Evolutionary conservation across 2,888 invertebrate species (phyloP), one percentile per base, ranked within the genome.

Genomic region (Eupithecia pulchellata): DNA sequence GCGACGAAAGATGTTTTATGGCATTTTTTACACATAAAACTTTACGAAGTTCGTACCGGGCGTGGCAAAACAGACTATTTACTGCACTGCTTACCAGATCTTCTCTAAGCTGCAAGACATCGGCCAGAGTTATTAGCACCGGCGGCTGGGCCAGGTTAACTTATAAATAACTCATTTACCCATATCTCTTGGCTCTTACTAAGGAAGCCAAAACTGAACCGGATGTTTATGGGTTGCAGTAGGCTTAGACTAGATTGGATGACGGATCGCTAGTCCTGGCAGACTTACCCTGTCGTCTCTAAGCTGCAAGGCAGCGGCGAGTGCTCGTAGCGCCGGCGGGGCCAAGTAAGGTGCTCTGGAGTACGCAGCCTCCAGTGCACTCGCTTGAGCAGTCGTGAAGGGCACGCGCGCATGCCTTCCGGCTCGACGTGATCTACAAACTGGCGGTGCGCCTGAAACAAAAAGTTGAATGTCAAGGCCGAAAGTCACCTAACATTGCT

Each of bases 331-430:
- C 72, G 97, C 96, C 42, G 96, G 95, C 75, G 96, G 96, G 47
- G 96, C 96, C 0, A 97, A 92, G 86, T 97, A 97, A 39, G 96
- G 96, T 29, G 95, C 95, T 39, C 94, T 93, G 39, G 93, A 93
- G 83, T 96, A 97, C 76, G 96, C 96, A 20, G 95, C 95, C 89
- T 97, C 97, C 76, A 97, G 85, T 72, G 96, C 93, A 14, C 95
- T 90, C 36, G 97, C 93, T 89, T 97, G 97, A 69, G 95, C 93
- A 4, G 95, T 95, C 13, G 97, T 96, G 87, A 97, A 97, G 3
- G 97, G 97, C 81, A 97, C 97, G 64, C 97, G 90, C 58, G 96
- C 96, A 86, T 96, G 96, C 61, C 96, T 90, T 1, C 96, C 96
- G 17, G 95, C 90, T 73, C 96, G 95, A 4, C 96, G 92, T 5